These are phyloP conservation scores for Whitmania pigra DNA, from an alignment of 1,140 invertebrate genomes.

Conservation along the genomic window DNA sequence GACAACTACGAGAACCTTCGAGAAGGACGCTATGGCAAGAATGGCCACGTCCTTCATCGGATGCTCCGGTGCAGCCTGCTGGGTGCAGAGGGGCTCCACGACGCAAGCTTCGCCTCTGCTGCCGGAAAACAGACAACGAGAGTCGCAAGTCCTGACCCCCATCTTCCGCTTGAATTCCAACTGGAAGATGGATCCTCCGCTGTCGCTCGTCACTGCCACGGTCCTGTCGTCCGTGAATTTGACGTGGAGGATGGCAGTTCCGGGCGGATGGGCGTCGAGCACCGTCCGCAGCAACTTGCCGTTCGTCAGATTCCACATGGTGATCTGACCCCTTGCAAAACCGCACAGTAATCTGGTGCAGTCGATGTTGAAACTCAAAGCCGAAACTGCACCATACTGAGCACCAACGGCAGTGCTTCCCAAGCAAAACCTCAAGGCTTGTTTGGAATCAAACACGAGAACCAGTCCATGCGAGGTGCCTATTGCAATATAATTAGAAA, in stretches of 20 bases:
- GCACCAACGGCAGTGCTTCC: conserved; percentile 50
- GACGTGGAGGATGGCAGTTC: conserved; percentile 71
- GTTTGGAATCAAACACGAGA: conserved; percentile 60
- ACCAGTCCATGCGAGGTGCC: conserved; percentile 85
- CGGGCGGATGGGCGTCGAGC: conserved; percentile 69
- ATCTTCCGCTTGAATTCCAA: conserved; percentile 75
- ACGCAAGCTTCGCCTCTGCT: conserved; percentile 84
- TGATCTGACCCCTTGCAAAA: conserved; percentile 65
- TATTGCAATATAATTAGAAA: conserved; percentile 65
- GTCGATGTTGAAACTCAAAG: conserved; percentile 71
- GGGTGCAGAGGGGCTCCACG: conserved; percentile 66
- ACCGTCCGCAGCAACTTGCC: conserved; percentile 61
- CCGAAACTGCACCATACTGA: conserved; percentile 58
- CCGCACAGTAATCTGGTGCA: conserved; percentile 71
- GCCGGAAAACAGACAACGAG: conserved; percentile 81
- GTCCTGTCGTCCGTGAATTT: conserved; percentile 64
- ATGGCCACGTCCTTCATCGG: conserved; percentile 60
- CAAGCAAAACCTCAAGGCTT: conserved; percentile 62
- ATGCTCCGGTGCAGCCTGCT: conserved; percentile 52
- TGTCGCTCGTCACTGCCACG: conserved; percentile 74
- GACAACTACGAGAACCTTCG: conserved; percentile 77
- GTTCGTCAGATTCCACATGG: conserved; percentile 46
- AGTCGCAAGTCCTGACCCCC: conserved; percentile 72
- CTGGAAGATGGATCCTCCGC: conserved; percentile 92
- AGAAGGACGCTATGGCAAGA: conserved; percentile 79